Base-by-base conservation (phyloP, 2,888 invertebrate species). In the Helicoverpa assulta region DNA sequence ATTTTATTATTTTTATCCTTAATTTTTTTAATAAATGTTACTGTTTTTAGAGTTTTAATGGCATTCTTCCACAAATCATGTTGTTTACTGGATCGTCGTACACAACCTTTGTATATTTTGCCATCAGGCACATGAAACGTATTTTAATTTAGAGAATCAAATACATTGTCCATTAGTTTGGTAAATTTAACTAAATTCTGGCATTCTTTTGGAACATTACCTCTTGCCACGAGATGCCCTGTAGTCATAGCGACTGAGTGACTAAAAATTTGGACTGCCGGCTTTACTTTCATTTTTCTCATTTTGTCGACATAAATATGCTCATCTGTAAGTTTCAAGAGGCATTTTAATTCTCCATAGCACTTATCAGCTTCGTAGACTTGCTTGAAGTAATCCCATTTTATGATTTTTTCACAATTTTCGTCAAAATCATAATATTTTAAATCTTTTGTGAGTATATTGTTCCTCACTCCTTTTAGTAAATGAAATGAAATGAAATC, bases 31-130 rank as follows among this genome's bases (percentile, higher is more conserved):
- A 52, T 8, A 40, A 64, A 67, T 73, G 0, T 26, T 18, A 53
- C 21, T 5, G 50, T 51, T 62, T 70, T 70, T 51, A 73, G 62
- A 12, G 51, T 16, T 65, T 69, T 55, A 16, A 60, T 57, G n/a
- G 72, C 72, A 40, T 55, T 72, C 12, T 37, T 18, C 62, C 62
- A 75, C 16, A 71, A 52, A 19, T 74, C 21, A 62, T 71, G 67
- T 16, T 71, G 65, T 10, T 21, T 3, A 40, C 40, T 54, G 10
- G 8, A 19, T 8, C n/a, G 1, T 54, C 50, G 12, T n/a, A 74
- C 50, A 67, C 55, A 16, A 2, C 60, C 29, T 66, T 62, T 68
- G 59, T 56, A 63, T 10, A 69, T 63, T 66, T 75, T 75, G 1
- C 33, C 54, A 37, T 54, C 2, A 43, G 56, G 16, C 16, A 61